A percentile compares a stretch with the other conserved stretches of the same genome.
Conservation (phyloP, 30 jellyfish, hydroid and myxozoan genomes). For the Phacellophora camtschatica region DNA sequence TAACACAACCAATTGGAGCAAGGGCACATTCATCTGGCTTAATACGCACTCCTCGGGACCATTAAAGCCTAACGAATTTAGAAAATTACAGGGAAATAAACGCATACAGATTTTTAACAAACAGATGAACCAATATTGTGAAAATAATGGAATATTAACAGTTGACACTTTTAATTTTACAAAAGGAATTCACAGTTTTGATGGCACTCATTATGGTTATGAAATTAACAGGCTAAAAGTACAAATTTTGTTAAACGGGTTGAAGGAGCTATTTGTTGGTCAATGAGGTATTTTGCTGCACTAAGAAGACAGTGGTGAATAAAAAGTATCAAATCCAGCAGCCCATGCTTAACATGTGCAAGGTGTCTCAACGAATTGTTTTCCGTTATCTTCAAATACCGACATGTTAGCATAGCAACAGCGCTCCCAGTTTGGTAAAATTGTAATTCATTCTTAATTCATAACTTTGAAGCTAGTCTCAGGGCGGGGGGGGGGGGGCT, state of each 20-base stretch:
- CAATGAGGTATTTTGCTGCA: not conserved
- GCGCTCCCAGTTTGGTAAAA: too few relatives aligned
- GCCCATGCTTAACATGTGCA: too few relatives aligned
- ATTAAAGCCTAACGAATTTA: constrained; percentile 78
- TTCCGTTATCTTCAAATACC: too few relatives aligned
- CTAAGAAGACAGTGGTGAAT: not conserved
- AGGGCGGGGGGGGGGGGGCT: too few relatives aligned
- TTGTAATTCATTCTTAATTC: too few relatives aligned
- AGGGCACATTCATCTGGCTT: constrained; percentile 75
- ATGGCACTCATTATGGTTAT: constrained; percentile 96
- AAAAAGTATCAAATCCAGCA: not conserved
- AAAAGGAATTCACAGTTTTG: constrained; percentile 91
- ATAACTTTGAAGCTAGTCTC: too few relatives aligned
- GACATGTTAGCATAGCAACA: too few relatives aligned
- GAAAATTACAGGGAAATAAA: constrained; percentile 68
- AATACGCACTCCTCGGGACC: constrained; percentile 90
- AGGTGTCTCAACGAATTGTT: too few relatives aligned
- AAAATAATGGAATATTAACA: constrained; percentile 13
- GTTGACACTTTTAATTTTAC: constrained; percentile 85
- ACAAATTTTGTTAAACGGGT: constrained; percentile 65
- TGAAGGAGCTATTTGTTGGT: not conserved
- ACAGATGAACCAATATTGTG: constrained; percentile 49
- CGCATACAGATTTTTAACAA: constrained; percentile 50
- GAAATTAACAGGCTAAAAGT: constrained; percentile 71
- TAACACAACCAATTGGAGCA: not conserved